Percentiles rank a stretch among this genome's conserved stretches.
phyloP scores from a whole-genome alignment of 2,888 invertebrate genomes.

The Lacanobia oleracea region DNA sequence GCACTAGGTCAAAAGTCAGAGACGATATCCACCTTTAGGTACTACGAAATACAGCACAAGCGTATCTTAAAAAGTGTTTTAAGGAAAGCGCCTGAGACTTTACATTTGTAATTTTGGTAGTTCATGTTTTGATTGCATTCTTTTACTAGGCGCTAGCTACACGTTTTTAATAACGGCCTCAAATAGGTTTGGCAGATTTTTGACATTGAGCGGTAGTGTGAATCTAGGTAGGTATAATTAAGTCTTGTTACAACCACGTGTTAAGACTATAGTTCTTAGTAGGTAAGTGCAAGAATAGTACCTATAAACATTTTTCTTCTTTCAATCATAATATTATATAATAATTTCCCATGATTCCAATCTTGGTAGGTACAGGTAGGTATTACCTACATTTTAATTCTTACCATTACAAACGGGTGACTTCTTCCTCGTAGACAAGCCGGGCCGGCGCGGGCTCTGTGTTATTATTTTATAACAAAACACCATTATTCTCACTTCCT shows the following conservation, averaged over 20 bases:
- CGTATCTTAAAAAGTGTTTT: background rate
- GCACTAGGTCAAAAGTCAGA: too few relatives aligned
- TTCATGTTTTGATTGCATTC: background rate
- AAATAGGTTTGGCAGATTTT: too few relatives aligned
- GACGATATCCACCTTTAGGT: background rate
- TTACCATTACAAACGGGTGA: slow-evolving; percentile 70
- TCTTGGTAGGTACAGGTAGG: too few relatives aligned
- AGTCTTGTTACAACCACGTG: background rate
- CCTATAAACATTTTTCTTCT: background rate
- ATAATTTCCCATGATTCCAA: slow-evolving; percentile 1
- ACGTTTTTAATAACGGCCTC: too few relatives aligned
- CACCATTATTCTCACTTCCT: slow-evolving; percentile 81
- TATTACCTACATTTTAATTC: slow-evolving; percentile 15
- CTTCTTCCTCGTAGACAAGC: slow-evolving; percentile 77
- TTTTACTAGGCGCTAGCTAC: slow-evolving; percentile 22
- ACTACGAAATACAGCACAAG: background rate
- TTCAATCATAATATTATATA: background rate
- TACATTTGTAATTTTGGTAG: background rate
- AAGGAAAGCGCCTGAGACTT: background rate
- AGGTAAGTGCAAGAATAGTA: too few relatives aligned
- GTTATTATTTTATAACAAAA: slow-evolving; percentile 88
- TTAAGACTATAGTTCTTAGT: background rate
- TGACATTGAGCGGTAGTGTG: too few relatives aligned
- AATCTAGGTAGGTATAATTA: background rate
- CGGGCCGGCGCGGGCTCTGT: slow-evolving; percentile 78